Base-by-base conservation (phyloP, 1,140 invertebrate species). In the Danaus plexippus region DNA sequence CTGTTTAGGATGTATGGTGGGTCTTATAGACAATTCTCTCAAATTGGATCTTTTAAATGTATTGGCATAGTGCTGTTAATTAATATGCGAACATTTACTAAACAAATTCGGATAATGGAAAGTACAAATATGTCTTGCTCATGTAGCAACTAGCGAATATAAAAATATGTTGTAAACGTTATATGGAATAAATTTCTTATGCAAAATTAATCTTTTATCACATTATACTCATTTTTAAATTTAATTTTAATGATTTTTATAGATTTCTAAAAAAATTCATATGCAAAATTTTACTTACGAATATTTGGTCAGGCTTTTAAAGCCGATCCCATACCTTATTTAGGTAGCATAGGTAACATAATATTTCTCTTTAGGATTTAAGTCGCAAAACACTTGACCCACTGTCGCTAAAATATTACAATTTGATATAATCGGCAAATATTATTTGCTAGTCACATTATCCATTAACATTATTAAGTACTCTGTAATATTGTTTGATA, bases 381-480 rank as follows among this genome's bases (percentile, higher is more conserved):
- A 66, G 64, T 67, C 52, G 64, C 70, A 72, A 71, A 73, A 69
- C 65, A 65, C 64, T 75, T 82, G 80, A 86, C 80, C 77, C 80
- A 82, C 79, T 83, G 79, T 82, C 73, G 71, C 76, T 76, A 72
- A 79, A 82, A 78, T 69, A 67, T 73, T 76, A 73, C 66, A 65
- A 70, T 70, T 75, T 69, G 71, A 68, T 72, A 73, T 75, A 75
- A 70, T 72, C 73, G 73, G 83, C 83, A 87, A 87, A 87, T 82
- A 64, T 77, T 78, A 84, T 87, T 87, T 87, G 83, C 83, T 85
- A 87, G 83, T 87, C 83, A 85, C 78, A 81, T 69, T 76, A 75
- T 69, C 70, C 77, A 77, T 83, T 80, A 80, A 80, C 75, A 71
- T 78, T 59, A 78, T 73, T 83, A 75, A 83, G 77, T 85, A 82